A percentile compares a stretch with the other conserved stretches of the same genome.
Evolutionary conservation across 2,888 invertebrate species (phyloP).

Genomic region (Euspilapteryx auroguttella): DNA sequence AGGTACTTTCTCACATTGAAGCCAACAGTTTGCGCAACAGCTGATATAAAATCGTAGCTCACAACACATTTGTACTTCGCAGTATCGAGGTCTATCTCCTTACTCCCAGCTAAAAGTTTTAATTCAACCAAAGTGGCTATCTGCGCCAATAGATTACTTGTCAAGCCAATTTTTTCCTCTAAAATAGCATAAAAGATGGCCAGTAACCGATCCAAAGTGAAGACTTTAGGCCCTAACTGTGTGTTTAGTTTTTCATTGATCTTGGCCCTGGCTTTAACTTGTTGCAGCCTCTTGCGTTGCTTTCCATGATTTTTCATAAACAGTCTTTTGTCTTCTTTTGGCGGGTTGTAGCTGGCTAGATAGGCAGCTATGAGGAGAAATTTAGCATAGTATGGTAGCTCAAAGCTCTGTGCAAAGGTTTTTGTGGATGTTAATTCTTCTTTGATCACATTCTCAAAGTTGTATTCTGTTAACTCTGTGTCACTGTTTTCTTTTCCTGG

Average conservation of each 20-base stretch:
- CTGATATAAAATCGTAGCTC: slow-evolving; percentile 76
- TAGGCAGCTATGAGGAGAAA: slow-evolving; percentile 88
- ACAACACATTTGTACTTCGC: slow-evolving; percentile 88
- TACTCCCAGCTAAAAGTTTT: slow-evolving; percentile 73
- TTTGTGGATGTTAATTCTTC: slow-evolving; percentile 48
- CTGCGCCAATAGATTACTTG: slow-evolving; percentile 85
- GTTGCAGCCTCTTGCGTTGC: slow-evolving; percentile 66
- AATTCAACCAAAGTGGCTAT: slow-evolving; percentile 85
- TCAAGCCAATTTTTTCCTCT: slow-evolving; percentile 81
- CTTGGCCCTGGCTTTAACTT: slow-evolving; percentile 63
- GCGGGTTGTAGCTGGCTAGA: slow-evolving; percentile 90
- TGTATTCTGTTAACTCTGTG: slow-evolving; percentile 12
- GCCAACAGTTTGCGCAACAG: slow-evolving; percentile 75
- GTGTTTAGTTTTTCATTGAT: slow-evolving; percentile 61
- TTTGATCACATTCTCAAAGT: slow-evolving; percentile 35
- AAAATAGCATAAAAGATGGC: slow-evolving; percentile 90
- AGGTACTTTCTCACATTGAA: slow-evolving; percentile 78
- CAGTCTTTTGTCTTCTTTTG: slow-evolving; percentile 82
- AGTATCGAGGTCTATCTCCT: slow-evolving; percentile 74
- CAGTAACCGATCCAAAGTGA: slow-evolving; percentile 77
- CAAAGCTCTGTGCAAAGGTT: slow-evolving; percentile 67
- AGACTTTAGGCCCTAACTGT: slow-evolving; percentile 80
- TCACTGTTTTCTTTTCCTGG: slow-evolving; percentile 34
- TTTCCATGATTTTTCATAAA: slow-evolving; percentile 82
- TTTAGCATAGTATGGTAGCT: slow-evolving; percentile 88